phyloP scores from a whole-genome alignment of 1,140 invertebrate genomes.

The Drosophila equinoxialis region DNA sequence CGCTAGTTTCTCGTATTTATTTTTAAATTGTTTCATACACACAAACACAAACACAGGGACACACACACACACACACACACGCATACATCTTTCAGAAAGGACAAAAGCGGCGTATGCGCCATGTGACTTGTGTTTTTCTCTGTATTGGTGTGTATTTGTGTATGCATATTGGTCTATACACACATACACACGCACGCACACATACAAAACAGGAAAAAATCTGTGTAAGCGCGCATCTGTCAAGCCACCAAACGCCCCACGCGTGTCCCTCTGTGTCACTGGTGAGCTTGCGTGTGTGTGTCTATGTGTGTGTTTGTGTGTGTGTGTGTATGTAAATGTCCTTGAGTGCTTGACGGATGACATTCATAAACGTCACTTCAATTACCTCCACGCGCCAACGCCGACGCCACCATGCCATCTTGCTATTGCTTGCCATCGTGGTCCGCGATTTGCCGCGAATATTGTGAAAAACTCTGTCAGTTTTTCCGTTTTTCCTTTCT shows the following conservation, averaged over 20 bases:
- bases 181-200: slow-evolving; percentile 7
- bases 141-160: slow-evolving; percentile 36
- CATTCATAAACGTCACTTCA: slow-evolving; percentile 81
- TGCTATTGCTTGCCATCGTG: background rate
- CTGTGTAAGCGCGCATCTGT: slow-evolving; percentile 76
- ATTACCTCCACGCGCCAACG: slow-evolving; percentile 80
- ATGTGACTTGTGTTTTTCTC: slow-evolving; percentile 38
- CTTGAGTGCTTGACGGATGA: slow-evolving; percentile 80
- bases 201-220: slow-evolving; percentile 46
- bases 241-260: slow-evolving; percentile 67
- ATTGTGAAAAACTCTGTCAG: slow-evolving; percentile 69
- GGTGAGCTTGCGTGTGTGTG: slow-evolving; percentile 16
- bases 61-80: slow-evolving; percentile 11
- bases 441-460: slow-evolving; percentile 56
- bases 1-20: slow-evolving; percentile 80
- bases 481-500: slow-evolving; percentile 29
- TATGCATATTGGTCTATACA: slow-evolving; percentile 38
- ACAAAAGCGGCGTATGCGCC: slow-evolving; percentile 57
- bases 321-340: slow-evolving; percentile 83
- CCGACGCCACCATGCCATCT: slow-evolving; percentile 28
- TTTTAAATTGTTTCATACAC: slow-evolving; percentile 76
- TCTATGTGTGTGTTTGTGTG: slow-evolving; percentile 54
- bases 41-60: slow-evolving; percentile 26
- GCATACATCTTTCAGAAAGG: slow-evolving; percentile 53
- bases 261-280: slow-evolving; percentile 31